Base-by-base conservation (phyloP, 2,113 vertebrate species). In the Daboia siamensis region DNA sequence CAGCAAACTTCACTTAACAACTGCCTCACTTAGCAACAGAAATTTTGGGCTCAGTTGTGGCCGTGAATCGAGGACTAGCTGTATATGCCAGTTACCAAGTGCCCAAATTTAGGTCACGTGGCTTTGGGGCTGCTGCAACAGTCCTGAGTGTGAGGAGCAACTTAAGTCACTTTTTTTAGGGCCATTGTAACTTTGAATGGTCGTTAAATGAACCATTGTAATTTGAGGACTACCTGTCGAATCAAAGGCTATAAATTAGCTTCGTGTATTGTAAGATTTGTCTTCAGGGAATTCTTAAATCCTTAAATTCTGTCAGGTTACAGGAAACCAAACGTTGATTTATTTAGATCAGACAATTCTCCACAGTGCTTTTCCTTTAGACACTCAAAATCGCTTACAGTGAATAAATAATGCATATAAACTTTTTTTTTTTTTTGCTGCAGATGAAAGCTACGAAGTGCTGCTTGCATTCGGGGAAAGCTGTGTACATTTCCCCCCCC, bases 111-210 rank as follows among this genome's bases (percentile, higher is more conserved):
- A 64, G 11, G 13, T 64, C 26, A 64, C 0, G 26, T 4, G 56
- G 11, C 4, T 13, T 9, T 64, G 59, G 59, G 23, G 59, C 26
- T 12, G 59, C 59, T 61, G 24, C 24, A 61, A 29, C 26, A 1
- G 11, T 64, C 11, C 1, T 64, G 29, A 29, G 61, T n/a, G 61
- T n/a, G 11, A 64, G 13, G 26, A 64, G 11, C 61, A n/a, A 29
- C 33, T 69, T 33, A 69, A 69, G 12, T 33, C 29, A n/a, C 29
- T 69, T 69, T 69, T 29, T 69, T n/a, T 12, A 33, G 64, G n/a
- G 64, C 29, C 0, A 1, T 33, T 0, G 12, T n/a, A 15, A 15
- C 64, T 69, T n/a, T 0, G 12, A 69, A 69, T 0, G 2, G 29
- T 69, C 4, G 2, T 12, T 69, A 69, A 69, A 69, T 33, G 12